A percentile compares a stretch with the other conserved stretches of the same genome.
Evolutionary conservation across 1,140 invertebrate species (phyloP).

Genomic region (Drosophila takahashii): DNA sequence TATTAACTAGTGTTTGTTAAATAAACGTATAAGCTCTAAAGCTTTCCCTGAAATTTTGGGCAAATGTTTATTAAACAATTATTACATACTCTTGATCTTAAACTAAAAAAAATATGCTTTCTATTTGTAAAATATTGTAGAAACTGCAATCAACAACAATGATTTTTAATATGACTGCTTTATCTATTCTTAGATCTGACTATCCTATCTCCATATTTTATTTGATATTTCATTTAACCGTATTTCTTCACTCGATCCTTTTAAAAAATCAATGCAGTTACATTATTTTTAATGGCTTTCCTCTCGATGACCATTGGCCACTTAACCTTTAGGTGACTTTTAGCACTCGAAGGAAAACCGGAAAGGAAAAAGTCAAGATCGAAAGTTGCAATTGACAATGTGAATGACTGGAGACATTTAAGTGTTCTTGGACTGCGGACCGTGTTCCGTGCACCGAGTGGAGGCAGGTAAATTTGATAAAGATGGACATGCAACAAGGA

Average conservation of each 20-base stretch:
- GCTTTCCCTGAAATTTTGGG: no score
- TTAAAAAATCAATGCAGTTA: background rate
- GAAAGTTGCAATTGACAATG: constrained; percentile 4
- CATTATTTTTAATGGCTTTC: background rate
- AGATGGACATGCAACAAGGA: constrained; percentile 34
- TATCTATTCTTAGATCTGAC: no score
- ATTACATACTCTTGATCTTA: no score
- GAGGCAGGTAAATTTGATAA: constrained; percentile 11
- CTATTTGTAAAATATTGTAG: no score
- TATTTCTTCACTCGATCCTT: background rate
- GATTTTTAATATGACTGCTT: no score
- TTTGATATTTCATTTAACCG: background rate
- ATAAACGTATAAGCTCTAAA: no score
- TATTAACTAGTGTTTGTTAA: no score
- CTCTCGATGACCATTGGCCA: background rate
- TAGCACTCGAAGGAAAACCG: background rate
- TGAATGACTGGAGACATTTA: background rate
- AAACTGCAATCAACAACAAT: no score
- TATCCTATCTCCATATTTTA: background rate
- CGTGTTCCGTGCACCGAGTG: no score
- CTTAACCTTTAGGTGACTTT: constrained; percentile 10
- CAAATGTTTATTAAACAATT: no score
- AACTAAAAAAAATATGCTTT: no score
- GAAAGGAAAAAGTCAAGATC: background rate
- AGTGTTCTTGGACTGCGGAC: background rate